Evolutionary conservation across 2,113 vertebrate genomes (phyloP).

Genomic region (Naja naja): DNA sequence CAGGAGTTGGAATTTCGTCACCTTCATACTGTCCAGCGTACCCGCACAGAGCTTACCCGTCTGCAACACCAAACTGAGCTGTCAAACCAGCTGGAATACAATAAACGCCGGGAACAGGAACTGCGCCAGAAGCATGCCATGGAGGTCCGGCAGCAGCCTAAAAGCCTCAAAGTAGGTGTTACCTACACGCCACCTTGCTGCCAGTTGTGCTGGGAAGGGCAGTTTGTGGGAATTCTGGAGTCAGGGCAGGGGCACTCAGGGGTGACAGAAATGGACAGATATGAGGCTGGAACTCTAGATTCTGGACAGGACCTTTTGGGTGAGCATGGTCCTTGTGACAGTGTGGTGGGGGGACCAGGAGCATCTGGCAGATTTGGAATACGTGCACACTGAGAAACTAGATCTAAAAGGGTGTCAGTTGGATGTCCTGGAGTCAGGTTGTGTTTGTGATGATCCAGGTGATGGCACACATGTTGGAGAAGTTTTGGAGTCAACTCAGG

Average conservation of each 20-base stretch:
- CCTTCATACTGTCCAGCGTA: constrained; percentile 82
- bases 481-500: not conserved
- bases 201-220: constrained; percentile 42
- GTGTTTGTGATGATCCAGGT: not conserved
- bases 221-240: constrained; percentile 14
- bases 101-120: constrained; percentile 89
- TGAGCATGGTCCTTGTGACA: not conserved
- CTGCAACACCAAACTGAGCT: constrained; percentile 93
- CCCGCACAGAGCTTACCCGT: constrained; percentile 85
- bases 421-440: not conserved
- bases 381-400: not conserved
- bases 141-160: constrained; percentile 92
- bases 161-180: constrained; percentile 93
- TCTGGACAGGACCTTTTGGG: not conserved
- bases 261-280: constrained; percentile 51
- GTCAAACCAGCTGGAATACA: constrained; percentile 92
- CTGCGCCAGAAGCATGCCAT: constrained; percentile 87
- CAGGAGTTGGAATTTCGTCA: constrained; percentile 89
- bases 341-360: not conserved
- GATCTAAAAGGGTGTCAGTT: not conserved
- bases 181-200: constrained; percentile 53
- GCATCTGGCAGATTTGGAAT: not conserved
- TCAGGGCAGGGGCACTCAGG: constrained; percentile 48
- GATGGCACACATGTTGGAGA: not conserved
- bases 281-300: not conserved